Conservation (phyloP, 2,113 vertebrate genomes). For the Salvator merianae region DNA sequence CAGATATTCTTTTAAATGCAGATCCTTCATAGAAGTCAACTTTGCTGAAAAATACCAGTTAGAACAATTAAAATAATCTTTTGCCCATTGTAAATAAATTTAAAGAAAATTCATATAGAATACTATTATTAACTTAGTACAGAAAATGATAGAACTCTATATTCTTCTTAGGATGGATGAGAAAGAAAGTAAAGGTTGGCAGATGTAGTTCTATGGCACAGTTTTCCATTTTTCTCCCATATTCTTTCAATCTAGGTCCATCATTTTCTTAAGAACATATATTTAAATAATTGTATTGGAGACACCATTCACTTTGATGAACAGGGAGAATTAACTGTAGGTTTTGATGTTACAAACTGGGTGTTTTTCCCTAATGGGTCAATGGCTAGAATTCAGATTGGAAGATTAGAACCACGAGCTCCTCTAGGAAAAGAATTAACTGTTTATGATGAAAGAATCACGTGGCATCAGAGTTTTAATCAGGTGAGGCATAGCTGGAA, state of each 20-base stretch:
- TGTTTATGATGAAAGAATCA: background rate
- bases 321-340: background rate
- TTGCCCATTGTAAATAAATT: too few relatives aligned
- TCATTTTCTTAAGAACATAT: background rate
- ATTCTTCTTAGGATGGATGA: too few relatives aligned
- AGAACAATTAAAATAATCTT: too few relatives aligned
- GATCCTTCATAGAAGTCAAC: too few relatives aligned
- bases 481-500: background rate
- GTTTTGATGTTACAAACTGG: background rate
- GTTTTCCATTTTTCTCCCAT: background rate
- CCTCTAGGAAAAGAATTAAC: background rate
- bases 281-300: background rate
- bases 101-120: too few relatives aligned
- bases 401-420: background rate
- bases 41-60: too few relatives aligned
- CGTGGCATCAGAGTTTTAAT: background rate
- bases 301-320: background rate
- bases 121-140: too few relatives aligned
- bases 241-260: background rate
- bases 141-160: too few relatives aligned
- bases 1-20: too few relatives aligned
- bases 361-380: background rate
- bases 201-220: too few relatives aligned
- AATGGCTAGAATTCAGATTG: background rate
- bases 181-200: too few relatives aligned